A percentile compares a stretch with the other conserved stretches of the same genome.
Evolutionary conservation across 2,113 vertebrate species (phyloP).

Genomic region (Lanius ludovicianus): DNA sequence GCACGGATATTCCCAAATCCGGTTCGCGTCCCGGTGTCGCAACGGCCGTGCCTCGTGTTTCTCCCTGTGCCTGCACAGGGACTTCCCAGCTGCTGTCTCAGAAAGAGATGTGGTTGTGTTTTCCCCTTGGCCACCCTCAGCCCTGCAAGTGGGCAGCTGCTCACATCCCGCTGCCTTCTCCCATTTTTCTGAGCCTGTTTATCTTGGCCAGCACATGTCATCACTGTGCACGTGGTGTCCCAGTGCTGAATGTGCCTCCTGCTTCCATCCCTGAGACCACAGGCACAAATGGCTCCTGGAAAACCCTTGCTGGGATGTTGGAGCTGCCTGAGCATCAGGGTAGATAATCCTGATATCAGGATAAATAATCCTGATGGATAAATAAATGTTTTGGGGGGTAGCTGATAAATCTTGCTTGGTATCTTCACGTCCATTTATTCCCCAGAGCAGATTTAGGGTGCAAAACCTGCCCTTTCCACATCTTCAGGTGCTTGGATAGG

Average conservation of each 20-base stretch:
- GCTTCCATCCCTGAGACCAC: background rate
- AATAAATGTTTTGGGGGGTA: background rate
- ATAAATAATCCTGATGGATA: background rate
- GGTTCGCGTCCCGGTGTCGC: rapidly evolving
- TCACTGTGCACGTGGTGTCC: rapidly evolving
- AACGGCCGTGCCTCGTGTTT: rapidly evolving
- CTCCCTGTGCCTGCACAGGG: background rate
- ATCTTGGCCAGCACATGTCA: rapidly evolving
- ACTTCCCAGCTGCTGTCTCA: background rate
- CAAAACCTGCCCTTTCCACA: background rate
- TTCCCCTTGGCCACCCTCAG: background rate
- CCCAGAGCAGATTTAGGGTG: background rate
- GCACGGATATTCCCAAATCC: background rate
- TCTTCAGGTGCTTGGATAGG: background rate
- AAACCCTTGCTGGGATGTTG: background rate
- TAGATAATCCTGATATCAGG: background rate
- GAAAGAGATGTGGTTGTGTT: background rate
- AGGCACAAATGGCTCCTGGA: background rate
- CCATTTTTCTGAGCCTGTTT: background rate
- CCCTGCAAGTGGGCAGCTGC: background rate
- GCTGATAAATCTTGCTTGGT: background rate
- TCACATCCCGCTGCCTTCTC: rapidly evolving
- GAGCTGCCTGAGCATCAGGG: background rate
- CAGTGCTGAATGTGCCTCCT: background rate
- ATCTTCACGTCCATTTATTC: background rate